Conservation (phyloP, 2,888 invertebrate species). For the Plagodis pulveraria region DNA sequence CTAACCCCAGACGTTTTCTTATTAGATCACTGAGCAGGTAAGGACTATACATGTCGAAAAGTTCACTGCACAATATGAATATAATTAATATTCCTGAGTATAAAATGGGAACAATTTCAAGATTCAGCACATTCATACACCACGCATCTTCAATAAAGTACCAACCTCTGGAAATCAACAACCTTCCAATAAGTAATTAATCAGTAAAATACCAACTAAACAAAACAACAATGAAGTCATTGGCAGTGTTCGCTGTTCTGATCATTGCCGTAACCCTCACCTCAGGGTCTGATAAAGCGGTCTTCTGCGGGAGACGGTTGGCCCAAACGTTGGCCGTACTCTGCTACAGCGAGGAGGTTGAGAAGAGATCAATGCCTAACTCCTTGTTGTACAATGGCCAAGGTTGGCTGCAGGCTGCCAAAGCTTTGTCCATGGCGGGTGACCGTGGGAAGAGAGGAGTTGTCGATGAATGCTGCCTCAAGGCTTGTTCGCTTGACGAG, state of each 20-base stretch:
- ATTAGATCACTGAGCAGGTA: too few relatives aligned
- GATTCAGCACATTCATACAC: not conserved
- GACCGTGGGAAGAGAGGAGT: conserved; percentile 2
- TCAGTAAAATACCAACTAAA: not conserved
- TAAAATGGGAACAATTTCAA: not conserved
- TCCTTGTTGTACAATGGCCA: conserved; percentile 2
- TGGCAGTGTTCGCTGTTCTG: not conserved
- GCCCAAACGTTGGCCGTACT: conserved; percentile 6
- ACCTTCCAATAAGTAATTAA: too few relatives aligned
- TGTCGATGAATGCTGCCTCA: conserved; percentile 10
- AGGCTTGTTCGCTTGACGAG: conserved; percentile 6
- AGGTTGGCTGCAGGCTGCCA: conserved; percentile 4
- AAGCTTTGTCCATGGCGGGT: not conserved
- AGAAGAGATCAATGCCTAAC: not conserved
- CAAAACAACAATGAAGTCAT: not conserved
- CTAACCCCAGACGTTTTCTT: too few relatives aligned
- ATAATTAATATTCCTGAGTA: not conserved
- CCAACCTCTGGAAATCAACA: too few relatives aligned
- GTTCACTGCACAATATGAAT: conserved; percentile 6
- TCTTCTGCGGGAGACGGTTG: conserved; percentile 5
- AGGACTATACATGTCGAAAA: not conserved
- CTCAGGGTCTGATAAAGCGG: not conserved
- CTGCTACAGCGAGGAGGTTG: not conserved
- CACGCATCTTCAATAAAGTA: not conserved
- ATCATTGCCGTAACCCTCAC: not conserved